A percentile compares a stretch with the other conserved stretches of the same genome.
Conservation (phyloP, 1,140 invertebrate genomes). For the silkworm (Bombyx mori) region DNA sequence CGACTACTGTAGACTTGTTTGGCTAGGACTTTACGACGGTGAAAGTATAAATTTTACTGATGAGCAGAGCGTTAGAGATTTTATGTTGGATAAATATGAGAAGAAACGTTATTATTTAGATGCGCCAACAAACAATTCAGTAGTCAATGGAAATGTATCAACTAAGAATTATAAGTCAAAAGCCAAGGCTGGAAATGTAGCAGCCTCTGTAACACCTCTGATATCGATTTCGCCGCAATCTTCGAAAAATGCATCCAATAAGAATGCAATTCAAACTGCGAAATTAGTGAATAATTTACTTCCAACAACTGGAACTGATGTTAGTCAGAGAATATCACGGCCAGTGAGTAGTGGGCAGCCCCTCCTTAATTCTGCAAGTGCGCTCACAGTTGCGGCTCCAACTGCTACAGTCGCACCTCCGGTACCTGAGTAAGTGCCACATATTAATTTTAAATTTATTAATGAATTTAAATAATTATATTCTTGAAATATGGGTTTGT, state of each 20-base stretch:
- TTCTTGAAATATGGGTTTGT: background rate
- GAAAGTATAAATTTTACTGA: slow-evolving; percentile 71
- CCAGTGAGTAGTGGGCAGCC: slow-evolving; percentile 41
- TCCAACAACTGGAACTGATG: slow-evolving; percentile 28
- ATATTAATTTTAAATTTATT: slow-evolving; percentile 3
- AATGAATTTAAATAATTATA: slow-evolving; percentile 8
- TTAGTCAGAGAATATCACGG: slow-evolving; percentile 42
- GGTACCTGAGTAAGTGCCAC: slow-evolving; percentile 56
- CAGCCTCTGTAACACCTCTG: slow-evolving; percentile 31
- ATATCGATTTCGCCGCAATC: slow-evolving; percentile 52
- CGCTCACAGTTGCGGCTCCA: slow-evolving; percentile 17
- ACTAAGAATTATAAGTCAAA: slow-evolving; percentile 45
- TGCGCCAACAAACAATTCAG: slow-evolving; percentile 28
- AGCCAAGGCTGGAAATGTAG: slow-evolving; percentile 32
- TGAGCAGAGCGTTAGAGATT: slow-evolving; percentile 90
- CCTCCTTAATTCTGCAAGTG: slow-evolving; percentile 24
- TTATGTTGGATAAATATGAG: slow-evolving; percentile 95
- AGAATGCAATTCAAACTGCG: slow-evolving; percentile 38
- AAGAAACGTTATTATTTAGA: slow-evolving; percentile 80
- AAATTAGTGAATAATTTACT: slow-evolving; percentile 43
- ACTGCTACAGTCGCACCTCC: slow-evolving; percentile 16
- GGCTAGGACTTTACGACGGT: slow-evolving; percentile 91
- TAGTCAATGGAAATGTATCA: slow-evolving; percentile 43
- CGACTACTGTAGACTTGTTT: slow-evolving; percentile 92
- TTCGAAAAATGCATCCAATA: slow-evolving; percentile 32